Evolutionary conservation across 2,888 invertebrate genomes (phyloP), one percentile per base, ranked within the genome.

Genomic region (Philaethria dido): DNA sequence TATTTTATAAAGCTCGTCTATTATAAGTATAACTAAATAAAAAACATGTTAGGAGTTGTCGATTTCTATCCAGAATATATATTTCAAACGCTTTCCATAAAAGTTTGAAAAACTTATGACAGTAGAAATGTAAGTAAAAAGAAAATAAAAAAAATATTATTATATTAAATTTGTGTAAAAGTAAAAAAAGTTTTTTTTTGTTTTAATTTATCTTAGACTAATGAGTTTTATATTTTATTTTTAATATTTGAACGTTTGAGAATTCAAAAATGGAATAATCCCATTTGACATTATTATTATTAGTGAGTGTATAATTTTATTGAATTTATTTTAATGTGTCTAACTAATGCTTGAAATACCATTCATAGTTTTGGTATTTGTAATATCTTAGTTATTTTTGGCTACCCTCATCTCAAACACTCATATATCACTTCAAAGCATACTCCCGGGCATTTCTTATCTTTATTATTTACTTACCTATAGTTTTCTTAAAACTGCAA

Each of bases 341-440:
- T n/a, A 8, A n/a, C n/a, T 25, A 0, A n/a, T 25, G 22, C 42
- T 25, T 16, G 39, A 55, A 54, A 50, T 59, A 71, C 48, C 64
- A 67, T 36, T 62, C 61, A 64, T 66, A 48, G 66, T 60, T 29
- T 48, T 63, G 45, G 52, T 59, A 66, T 62, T 69, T 64, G 59
- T 71, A 69, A 64, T 70, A 69, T 69, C 57, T 62, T 70, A 72
- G 77, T 77, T 87, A 88, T 85, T 87, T 84, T 79, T 75, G 81
- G 77, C 75, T 75, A 68, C 77, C 79, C 77, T 79, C 81, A 80
- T 84, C 80, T 82, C 80, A 74, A 79, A 79, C 80, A 80, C 81
- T 82, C 80, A 75, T 80, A 79, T 81, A 81, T 85, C 84, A 84
- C 83, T 84, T 83, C 80, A 82, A 84, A 86, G 80, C 78, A 74